A percentile compares a stretch with the other conserved stretches of the same genome.
phyloP scores from a whole-genome alignment of 2,888 invertebrate genomes.

The Plusia festucae region DNA sequence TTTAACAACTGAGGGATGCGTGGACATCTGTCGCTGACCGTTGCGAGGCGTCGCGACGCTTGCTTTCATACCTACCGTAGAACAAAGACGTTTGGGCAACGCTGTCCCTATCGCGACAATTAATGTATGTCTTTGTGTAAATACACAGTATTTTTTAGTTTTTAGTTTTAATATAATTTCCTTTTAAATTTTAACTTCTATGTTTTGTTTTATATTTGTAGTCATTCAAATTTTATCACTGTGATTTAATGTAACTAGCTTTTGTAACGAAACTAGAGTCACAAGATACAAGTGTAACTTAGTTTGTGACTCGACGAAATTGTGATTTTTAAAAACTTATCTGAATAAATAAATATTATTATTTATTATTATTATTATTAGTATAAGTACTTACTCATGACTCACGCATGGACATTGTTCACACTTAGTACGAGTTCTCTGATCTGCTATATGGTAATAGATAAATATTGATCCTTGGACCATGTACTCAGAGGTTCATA shows the following conservation, averaged over 20 bases:
- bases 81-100: slow-evolving; percentile 43
- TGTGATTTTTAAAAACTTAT: too few relatives aligned
- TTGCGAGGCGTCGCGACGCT: neutral
- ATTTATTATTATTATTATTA: too few relatives aligned
- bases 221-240: too few relatives aligned
- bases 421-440: slow-evolving; percentile 16
- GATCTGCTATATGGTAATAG: slow-evolving; percentile 24
- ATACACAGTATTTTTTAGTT: slow-evolving; percentile 25
- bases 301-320: too few relatives aligned
- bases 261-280: too few relatives aligned
- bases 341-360: too few relatives aligned
- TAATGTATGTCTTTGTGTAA: slow-evolving; percentile 42
- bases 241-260: too few relatives aligned
- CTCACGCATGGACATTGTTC: slow-evolving; percentile 52
- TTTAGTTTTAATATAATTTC: too few relatives aligned
- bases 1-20: neutral
- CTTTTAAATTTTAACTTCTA: too few relatives aligned
- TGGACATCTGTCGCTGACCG: slow-evolving; percentile 10
- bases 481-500: neutral
- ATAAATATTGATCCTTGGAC: slow-evolving; percentile 23
- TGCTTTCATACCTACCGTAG: neutral
- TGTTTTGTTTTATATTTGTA: too few relatives aligned
- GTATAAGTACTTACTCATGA: slow-evolving; percentile 37
- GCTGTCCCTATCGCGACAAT: slow-evolving; percentile 35
- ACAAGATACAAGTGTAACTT: too few relatives aligned